phyloP scores from a whole-genome alignment of 2,113 vertebrate species.

The Oxyura jamaicensis region DNA sequence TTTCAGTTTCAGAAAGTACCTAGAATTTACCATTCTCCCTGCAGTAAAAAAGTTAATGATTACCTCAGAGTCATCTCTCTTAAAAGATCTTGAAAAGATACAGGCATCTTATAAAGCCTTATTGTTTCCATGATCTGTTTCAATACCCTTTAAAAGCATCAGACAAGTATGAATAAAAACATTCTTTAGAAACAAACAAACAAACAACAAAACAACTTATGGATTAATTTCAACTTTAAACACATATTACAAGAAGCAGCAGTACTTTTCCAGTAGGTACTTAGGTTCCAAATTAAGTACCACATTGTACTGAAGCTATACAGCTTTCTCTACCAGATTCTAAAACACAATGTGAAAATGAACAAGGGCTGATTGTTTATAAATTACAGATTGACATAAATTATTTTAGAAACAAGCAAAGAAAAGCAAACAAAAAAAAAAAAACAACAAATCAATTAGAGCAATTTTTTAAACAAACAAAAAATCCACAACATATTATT shows the following conservation, averaged over 20 bases:
- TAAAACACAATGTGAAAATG: not conserved
- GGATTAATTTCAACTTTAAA: not conserved
- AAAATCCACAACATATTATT: no score
- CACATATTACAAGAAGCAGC: not conserved
- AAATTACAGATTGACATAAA: no score
- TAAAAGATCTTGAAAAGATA: not conserved
- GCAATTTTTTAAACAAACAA: no score
- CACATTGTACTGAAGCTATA: not conserved
- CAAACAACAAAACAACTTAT: not conserved
- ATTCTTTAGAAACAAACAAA: not conserved
- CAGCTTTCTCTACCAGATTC: not conserved
- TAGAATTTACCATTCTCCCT: not conserved
- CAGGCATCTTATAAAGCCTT: not conserved
- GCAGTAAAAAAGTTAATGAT: not conserved
- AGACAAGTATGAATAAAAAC: not conserved
- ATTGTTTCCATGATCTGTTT: not conserved
- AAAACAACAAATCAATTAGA: no score
- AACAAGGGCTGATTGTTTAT: no score
- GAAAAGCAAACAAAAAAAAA: no score
- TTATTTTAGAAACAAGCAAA: no score
- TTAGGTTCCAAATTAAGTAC: not conserved
- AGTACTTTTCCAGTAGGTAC: not conserved
- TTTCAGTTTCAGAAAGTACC: not conserved
- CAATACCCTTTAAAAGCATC: not conserved
- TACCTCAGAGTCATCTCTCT: not conserved